Evolutionary conservation across 2,888 invertebrate species (phyloP).

Genomic region (Oligia fasciuncula): DNA sequence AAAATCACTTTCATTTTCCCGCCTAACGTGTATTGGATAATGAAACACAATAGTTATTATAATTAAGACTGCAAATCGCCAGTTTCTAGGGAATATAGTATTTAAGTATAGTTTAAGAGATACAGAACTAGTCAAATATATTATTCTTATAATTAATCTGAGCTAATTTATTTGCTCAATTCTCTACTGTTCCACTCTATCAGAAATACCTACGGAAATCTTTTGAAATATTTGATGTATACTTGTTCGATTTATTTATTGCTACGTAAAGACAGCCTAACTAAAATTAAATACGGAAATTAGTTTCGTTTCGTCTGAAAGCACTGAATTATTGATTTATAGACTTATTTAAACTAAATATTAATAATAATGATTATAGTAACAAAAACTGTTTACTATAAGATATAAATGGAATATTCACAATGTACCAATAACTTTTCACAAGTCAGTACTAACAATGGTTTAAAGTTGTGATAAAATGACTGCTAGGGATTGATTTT

Average conservation of each 20-base stretch:
- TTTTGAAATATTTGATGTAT: conserved; percentile 26
- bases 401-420: conserved; percentile 40
- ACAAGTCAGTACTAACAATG: conserved; percentile 54
- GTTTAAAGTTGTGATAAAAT: conserved; percentile 75
- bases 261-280: conserved; percentile 54
- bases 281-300: conserved; percentile 48
- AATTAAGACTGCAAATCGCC: conserved; percentile 86
- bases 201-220: conserved; percentile 56
- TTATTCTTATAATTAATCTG: conserved; percentile 76
- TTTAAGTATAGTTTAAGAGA: conserved; percentile 81
- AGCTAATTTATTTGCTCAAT: conserved; percentile 84
- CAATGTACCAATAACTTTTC: conserved; percentile 41
- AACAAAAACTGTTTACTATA: conserved; percentile 48
- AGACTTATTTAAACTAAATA: conserved; percentile 44
- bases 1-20: conserved; percentile 61
- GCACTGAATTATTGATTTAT: conserved; percentile 63
- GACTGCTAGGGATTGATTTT: conserved; percentile 82
- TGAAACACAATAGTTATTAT: conserved; percentile 75
- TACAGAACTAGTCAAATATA: conserved; percentile 88
- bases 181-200: conserved; percentile 63
- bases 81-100: conserved; percentile 84
- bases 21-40: conserved; percentile 61
- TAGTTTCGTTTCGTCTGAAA: conserved; percentile 56
- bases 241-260: conserved; percentile 41
- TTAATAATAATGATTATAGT: conserved; percentile 34